Percentiles rank a stretch among this genome's conserved stretches.
phyloP scores from a whole-genome alignment of 1,140 invertebrate species.

The Tribolium madens region DNA sequence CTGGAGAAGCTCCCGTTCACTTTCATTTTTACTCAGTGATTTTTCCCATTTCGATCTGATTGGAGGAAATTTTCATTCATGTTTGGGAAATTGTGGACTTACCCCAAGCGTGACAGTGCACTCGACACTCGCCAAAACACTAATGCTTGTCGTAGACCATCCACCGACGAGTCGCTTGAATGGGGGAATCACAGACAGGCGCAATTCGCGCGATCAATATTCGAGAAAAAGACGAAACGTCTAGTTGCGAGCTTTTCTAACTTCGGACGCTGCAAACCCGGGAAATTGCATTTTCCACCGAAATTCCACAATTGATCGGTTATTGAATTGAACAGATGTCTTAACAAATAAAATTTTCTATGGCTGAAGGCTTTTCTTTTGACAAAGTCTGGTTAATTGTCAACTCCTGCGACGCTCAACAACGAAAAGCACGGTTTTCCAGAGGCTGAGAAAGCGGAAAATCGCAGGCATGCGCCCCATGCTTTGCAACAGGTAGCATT shows the following conservation, averaged over 20 bases:
- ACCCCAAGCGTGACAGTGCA: neutral
- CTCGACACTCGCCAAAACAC: constrained; percentile 14
- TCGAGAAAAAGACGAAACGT: neutral
- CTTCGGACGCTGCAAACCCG: constrained; percentile 20
- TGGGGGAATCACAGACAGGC: constrained; percentile 16
- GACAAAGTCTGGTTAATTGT: neutral
- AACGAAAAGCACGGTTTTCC: constrained; percentile 17
- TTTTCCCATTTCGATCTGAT: neutral
- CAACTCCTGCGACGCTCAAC: neutral
- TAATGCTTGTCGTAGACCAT: neutral
- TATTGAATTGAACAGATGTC: constrained; percentile 28
- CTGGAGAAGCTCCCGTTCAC: constrained; percentile 51
- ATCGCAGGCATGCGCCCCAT: neutral
- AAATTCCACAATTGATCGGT: constrained; percentile 4
- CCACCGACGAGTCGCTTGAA: neutral
- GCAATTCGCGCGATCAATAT: constrained; percentile 27
- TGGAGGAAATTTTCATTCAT: neutral
- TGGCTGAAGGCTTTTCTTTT: neutral
- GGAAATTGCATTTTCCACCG: constrained; percentile 39
- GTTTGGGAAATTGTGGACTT: neutral
- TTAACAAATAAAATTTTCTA: neutral
- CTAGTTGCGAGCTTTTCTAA: neutral
- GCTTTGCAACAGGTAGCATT: constrained; percentile 48
- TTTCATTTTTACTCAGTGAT: neutral
- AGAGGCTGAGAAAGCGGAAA: neutral